Evolutionary conservation across 2,113 vertebrate species (phyloP).

Genomic region (Crotalus tigris): DNA sequence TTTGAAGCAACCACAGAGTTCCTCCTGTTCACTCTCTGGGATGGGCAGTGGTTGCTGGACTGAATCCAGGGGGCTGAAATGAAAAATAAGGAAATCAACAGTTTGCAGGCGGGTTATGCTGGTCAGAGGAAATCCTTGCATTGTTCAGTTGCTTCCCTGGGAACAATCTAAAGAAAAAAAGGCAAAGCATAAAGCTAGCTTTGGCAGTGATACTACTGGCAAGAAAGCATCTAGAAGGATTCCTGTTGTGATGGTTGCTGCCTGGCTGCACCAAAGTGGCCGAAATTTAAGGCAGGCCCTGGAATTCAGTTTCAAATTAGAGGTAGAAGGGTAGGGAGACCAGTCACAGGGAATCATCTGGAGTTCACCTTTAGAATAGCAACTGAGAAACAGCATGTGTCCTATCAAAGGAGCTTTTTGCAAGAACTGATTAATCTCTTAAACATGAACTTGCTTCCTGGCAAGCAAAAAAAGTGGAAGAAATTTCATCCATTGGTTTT

Average conservation of each 20-base stretch:
- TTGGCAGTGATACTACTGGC: background rate
- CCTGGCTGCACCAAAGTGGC: background rate
- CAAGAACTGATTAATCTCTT: background rate
- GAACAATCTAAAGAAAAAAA: conserved; percentile 13
- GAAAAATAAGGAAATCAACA: conserved; percentile 22
- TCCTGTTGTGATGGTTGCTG: background rate
- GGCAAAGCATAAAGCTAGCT: background rate
- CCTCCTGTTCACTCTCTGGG: background rate
- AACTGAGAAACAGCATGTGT: background rate
- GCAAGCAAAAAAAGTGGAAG: too few species aligned
- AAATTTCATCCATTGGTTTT: background rate
- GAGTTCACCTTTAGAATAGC: background rate
- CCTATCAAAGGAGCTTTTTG: background rate
- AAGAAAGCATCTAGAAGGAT: background rate
- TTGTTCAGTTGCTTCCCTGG: conserved; percentile 28
- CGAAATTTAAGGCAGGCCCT: background rate
- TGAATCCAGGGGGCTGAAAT: background rate
- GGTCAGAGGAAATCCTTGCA: conserved; percentile 32
- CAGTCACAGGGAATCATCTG: background rate
- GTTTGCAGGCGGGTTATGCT: background rate
- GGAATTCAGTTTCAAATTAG: background rate
- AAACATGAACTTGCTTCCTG: background rate
- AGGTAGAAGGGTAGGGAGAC: background rate
- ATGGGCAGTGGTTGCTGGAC: background rate
- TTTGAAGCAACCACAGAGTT: background rate